phyloP scores from a whole-genome alignment of 2,113 vertebrate genomes.

The Leucopsar rothschildi region DNA sequence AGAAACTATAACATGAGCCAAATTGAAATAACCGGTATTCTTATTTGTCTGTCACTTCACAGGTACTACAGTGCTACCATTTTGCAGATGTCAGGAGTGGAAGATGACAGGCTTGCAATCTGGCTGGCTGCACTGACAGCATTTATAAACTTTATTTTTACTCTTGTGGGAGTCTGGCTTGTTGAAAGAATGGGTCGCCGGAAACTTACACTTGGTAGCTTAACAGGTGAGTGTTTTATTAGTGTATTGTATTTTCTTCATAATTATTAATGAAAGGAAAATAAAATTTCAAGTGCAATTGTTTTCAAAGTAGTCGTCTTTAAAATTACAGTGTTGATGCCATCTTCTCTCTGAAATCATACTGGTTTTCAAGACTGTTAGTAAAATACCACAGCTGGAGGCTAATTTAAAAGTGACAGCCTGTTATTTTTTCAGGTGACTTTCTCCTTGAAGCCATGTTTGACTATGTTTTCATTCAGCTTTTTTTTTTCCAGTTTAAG shows the following conservation, averaged over 20 bases:
- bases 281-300: neutral
- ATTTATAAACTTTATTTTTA: constrained; percentile 96
- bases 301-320: neutral
- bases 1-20: neutral
- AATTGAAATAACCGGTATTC: neutral
- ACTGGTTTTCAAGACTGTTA: neutral
- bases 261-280: neutral
- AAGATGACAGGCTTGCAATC: constrained; percentile 90
- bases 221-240: constrained; percentile 78
- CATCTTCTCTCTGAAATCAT: neutral
- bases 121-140: constrained; percentile 92
- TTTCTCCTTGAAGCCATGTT: neutral
- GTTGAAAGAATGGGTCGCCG: constrained; percentile 93
- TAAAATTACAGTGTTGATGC: neutral
- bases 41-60: neutral
- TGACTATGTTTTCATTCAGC: neutral
- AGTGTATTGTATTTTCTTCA: neutral
- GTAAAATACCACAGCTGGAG: neutral
- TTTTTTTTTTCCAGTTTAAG: neutral
- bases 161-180: constrained; percentile 93
- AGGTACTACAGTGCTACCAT: constrained; percentile 99
- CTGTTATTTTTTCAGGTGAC: neutral
- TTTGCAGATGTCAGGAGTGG: constrained; percentile 97
- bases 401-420: neutral
- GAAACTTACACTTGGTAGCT: constrained; percentile 89